Evolutionary conservation across 2,888 invertebrate genomes (phyloP).

Genomic region (Scaptomyza parva): DNA sequence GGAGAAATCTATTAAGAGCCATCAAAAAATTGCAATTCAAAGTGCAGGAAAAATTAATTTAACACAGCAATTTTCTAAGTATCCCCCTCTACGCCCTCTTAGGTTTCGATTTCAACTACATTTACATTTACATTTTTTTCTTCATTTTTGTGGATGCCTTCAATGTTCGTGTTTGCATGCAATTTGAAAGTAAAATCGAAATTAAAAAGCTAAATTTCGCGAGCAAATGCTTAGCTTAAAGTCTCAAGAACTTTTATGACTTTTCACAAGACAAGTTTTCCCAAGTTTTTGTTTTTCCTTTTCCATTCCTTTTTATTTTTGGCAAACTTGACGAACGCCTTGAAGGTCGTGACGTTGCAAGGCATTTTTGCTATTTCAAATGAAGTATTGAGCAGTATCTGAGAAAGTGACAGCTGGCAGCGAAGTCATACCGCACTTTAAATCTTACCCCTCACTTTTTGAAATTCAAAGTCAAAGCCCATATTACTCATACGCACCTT

Average conservation of each 20-base stretch:
- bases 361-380: conserved; percentile 15
- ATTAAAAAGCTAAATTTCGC: conserved; percentile 64
- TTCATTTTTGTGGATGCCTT: conserved; percentile 18
- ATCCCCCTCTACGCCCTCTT: not conserved
- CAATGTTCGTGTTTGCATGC: conserved; percentile 78
- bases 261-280: conserved; percentile 37
- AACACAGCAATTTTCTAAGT: conserved; percentile 7
- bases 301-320: conserved; percentile 7
- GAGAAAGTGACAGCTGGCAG: conserved; percentile 40
- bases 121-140: conserved; percentile 10
- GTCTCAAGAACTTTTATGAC: conserved; percentile 58
- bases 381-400: conserved; percentile 32
- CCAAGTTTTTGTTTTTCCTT: conserved; percentile 13
- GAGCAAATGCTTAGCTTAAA: conserved; percentile 59
- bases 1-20: conserved; percentile 87
- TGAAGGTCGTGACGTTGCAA: conserved; percentile 39
- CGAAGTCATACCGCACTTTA: not conserved
- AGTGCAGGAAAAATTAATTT: conserved; percentile 46
- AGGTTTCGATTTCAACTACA: conserved; percentile 23
- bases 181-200: conserved; percentile 73
- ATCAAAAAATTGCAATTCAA: conserved; percentile 38
- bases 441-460: not conserved
- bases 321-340: conserved; percentile 36
- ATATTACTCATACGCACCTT: conserved; percentile 78
- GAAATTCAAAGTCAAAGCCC: not conserved